Evolutionary conservation across 2,888 invertebrate species (phyloP), one percentile per base, ranked within the genome.

Genomic region (Trissoscelio sp.): DNA sequence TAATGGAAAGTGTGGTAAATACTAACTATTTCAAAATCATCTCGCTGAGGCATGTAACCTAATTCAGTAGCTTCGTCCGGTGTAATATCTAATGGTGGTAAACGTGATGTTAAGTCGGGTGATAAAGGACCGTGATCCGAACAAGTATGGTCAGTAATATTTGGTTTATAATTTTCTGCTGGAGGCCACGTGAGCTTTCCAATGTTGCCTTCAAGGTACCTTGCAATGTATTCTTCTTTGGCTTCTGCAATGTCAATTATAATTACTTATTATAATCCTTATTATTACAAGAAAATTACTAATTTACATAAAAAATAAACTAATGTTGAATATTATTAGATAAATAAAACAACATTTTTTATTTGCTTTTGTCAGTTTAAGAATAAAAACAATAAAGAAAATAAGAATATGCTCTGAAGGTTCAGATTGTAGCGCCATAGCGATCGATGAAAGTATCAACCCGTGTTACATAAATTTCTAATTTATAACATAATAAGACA

Each of bases 21-120:
- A 72, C 89, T 88, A 92, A 97, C 97, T 91, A 97, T 94, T 92
- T 98, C 98, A 93, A 98, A 99, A 90, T 98, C 98, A 93, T 98
- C 98, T 89, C 98, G 94, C 89, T 97, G 96, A 1, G 98, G 97
- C 96, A 98, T 98, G 89, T 98, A 99, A 1, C 97, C 97, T 7
- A 99, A 93, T 87, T 97, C 95, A 34, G 95, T 93, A 31, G 98
- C 97, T 92, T 99, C 98, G 89, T 97, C 97, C 0, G 94, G 92
- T 7, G 95, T 94, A 66, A 97, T 94, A 86, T 97, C 97, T 22
- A 97, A 90, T 0, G 97, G 96, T 34, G 97, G 96, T 69, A 97
- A 92, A 69, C 95, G 93, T 0, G 95, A 94, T 5, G 94, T 93
- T 20, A 94, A 92, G 82, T 95, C 94, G 5, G 96, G 96, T 0